Percentiles rank a stretch among this genome's conserved stretches.
These are phyloP conservation scores for Serranus cabrilla DNA, from an alignment of 2,797 vertebrate species.

Conservation along the genomic window DNA sequence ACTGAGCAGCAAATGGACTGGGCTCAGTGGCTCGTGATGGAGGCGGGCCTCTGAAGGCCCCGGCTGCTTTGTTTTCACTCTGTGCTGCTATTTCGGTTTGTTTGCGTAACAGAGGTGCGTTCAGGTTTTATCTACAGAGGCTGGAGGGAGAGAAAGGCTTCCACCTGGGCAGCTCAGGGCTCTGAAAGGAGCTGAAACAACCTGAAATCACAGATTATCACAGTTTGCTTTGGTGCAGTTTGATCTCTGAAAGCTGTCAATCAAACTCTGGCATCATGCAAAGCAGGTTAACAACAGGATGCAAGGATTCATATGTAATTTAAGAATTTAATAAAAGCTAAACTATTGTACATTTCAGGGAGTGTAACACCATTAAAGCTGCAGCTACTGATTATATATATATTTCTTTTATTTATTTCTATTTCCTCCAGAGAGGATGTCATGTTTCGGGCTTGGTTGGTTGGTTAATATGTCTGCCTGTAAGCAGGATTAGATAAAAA, in stretches of 20 bases:
- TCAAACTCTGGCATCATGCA: too few relatives aligned
- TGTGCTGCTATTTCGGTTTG: slow-evolving; percentile 9
- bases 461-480: too few relatives aligned
- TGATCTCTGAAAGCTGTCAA: not conserved
- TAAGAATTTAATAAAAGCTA: too few relatives aligned
- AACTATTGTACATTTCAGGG: too few relatives aligned
- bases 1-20: slow-evolving; percentile 37
- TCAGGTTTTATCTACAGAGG: not conserved
- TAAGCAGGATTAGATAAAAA: too few relatives aligned
- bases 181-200: not conserved
- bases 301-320: too few relatives aligned
- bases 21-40: slow-evolving; percentile 27
- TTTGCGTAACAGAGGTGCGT: slow-evolving; percentile 6
- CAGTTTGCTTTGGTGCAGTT: not conserved
- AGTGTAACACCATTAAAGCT: too few relatives aligned
- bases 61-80: slow-evolving; percentile 6
- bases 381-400: too few relatives aligned
- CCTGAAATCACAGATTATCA: not conserved
- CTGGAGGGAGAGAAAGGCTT: not conserved
- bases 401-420: too few relatives aligned
- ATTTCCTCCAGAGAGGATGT: not conserved
- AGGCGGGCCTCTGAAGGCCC: slow-evolving; percentile 5
- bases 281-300: too few relatives aligned
- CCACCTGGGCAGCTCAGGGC: not conserved
- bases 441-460: too few relatives aligned